Conservation (phyloP, 2,797 vertebrate species). For the Parotocinclus haroldoi region DNA sequence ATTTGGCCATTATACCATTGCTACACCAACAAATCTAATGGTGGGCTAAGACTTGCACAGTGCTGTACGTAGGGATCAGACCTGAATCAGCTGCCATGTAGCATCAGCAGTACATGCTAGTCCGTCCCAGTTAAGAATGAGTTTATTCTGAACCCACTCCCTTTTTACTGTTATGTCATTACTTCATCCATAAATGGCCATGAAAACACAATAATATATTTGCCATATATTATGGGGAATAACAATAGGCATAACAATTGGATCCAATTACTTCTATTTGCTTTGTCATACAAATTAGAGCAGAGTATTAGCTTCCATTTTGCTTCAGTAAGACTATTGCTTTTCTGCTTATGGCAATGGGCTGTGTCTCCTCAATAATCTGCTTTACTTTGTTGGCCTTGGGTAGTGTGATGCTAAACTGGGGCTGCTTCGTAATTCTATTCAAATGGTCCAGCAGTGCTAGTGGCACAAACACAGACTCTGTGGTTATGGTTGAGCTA, state of each 20-base stretch:
- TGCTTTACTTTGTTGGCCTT: conserved; percentile 35
- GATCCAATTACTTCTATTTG: background rate
- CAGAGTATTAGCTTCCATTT: background rate
- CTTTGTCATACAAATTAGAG: background rate
- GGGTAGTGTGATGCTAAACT: conserved; percentile 38
- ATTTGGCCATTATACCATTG: no score
- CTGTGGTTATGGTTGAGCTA: conserved; percentile 31
- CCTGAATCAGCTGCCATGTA: no score
- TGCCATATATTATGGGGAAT: no score
- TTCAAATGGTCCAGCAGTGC: conserved; percentile 39
- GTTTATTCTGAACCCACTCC: no score
- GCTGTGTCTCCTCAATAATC: conserved; percentile 19
- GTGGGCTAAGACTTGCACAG: no score
- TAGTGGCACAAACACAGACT: background rate
- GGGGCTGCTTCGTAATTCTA: conserved; percentile 47
- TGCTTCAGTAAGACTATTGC: conserved; percentile 22
- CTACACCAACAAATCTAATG: no score
- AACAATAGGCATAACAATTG: background rate
- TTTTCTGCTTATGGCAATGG: conserved; percentile 21
- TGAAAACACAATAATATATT: background rate
- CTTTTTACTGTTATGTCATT: no score
- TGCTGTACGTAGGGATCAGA: no score
- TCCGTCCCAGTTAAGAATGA: no score
- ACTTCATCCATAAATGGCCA: background rate
- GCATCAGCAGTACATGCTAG: no score